Base-by-base conservation (phyloP, 2,888 invertebrate species). In the Drosophila robusta region DNA sequence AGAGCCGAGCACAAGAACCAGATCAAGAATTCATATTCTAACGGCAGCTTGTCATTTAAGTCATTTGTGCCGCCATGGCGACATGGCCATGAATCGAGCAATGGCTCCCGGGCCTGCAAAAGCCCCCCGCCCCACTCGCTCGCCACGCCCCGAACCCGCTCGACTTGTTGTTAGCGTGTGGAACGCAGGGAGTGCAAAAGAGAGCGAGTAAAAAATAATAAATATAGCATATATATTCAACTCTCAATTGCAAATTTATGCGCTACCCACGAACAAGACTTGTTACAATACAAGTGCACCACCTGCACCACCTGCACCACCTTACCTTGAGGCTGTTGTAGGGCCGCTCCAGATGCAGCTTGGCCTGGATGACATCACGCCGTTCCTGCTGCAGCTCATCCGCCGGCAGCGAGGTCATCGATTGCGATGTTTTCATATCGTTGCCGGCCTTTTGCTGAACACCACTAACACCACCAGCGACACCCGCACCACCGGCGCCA, bases 351-450 rank as follows among this genome's bases (percentile, higher is more conserved):
- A 93, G 78, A 77, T 90, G 93, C 91, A 93, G 93, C 89, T 92
- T 93, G 90, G 90, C 94, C 77, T 92, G 93, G 91, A 90, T 93
- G 70, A 93, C 92, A 75, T 93, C 93, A 58, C 92, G 92, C 44
- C 92, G 92, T 65, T 93, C 92, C 73, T 91, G 90, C 80, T 93
- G 93, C 86, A 94, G 93, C 90, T 89, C 90, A 51, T 94, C 94
- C 88, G 94, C 95, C 85, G 95, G 94, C 92, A 97, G 94, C 89
- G 97, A 97, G 90, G 96, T 96, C 93, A 97, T 93, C 86, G 97
- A 97, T 76, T 92, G 78, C 26, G 92, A 92, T 55, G 90, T 89
- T 83, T 71, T 64, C 60, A 63, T 55, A 52, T 56, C 70, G 39
- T 34, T 54, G 54, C 34, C 34, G 34, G 24, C 54, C 4, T 41